A percentile compares a stretch with the other conserved stretches of the same genome.
Evolutionary conservation across 30 jellyfish, hydroid and myxozoan species (phyloP).

Genomic region (Aurelia aurita): DNA sequence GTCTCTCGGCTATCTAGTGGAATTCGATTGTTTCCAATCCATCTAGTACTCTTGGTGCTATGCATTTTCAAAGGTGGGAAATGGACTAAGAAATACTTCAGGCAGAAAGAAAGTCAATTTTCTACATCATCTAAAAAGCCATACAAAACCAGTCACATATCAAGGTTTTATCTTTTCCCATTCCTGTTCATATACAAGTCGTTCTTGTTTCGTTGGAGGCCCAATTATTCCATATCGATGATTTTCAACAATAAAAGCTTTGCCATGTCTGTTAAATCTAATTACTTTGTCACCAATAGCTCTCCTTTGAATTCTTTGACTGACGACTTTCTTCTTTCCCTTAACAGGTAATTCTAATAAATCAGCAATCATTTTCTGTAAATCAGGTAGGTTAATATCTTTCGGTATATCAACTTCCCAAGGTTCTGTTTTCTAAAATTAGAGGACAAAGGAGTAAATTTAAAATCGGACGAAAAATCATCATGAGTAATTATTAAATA

Average conservation of each 20-base stretch:
- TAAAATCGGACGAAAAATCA: not conserved
- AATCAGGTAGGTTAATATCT: slow-evolving; percentile 33
- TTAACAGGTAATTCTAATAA: not conserved
- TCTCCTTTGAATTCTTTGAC: slow-evolving; percentile 44
- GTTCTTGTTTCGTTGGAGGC: slow-evolving; percentile 68
- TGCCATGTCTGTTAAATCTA: slow-evolving; percentile 83
- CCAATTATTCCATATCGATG: slow-evolving; percentile 72
- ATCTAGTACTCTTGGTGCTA: no score
- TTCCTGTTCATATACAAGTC: slow-evolving; percentile 35
- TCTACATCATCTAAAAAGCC: no score
- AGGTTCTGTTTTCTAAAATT: slow-evolving; percentile 74
- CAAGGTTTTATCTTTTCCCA: slow-evolving; percentile 70
- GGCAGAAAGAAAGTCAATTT: no score
- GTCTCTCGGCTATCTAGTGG: no score
- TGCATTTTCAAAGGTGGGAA: no score
- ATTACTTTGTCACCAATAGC: slow-evolving; percentile 67
- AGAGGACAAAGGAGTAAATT: not conserved
- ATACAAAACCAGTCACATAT: no score
- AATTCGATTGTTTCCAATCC: no score
- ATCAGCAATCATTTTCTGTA: slow-evolving; percentile 31
- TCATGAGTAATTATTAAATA: no score
- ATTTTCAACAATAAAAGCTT: slow-evolving; percentile 85
- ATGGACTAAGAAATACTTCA: no score
- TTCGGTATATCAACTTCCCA: slow-evolving; percentile 87
- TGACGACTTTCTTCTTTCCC: not conserved